These are phyloP conservation scores for Phylloscopus collybita DNA, from an alignment of 2,797 vertebrate species.

Conservation along the genomic window DNA sequence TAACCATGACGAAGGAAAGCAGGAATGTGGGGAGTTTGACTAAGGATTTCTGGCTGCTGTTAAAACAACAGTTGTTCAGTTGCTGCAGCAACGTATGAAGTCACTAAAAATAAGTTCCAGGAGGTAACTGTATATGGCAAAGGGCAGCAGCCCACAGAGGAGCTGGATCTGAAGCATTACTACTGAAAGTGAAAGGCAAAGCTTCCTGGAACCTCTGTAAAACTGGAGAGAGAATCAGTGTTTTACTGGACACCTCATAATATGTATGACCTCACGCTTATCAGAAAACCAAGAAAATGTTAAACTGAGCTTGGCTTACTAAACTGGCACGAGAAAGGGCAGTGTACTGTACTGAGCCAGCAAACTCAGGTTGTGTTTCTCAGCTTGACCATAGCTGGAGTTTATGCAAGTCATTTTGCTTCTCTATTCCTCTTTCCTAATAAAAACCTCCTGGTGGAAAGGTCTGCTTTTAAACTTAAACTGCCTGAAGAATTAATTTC, in stretches of 20 bases:
- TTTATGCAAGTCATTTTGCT: neutral
- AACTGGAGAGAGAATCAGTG: neutral
- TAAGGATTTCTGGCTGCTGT: slow-evolving; percentile 51
- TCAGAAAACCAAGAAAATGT: neutral
- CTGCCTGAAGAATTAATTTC: neutral
- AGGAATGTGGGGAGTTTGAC: slow-evolving; percentile 52
- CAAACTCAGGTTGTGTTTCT: neutral
- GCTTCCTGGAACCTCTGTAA: neutral
- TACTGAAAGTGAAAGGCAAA: slow-evolving; percentile 13
- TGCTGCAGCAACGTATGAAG: slow-evolving; percentile 69
- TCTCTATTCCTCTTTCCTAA: neutral
- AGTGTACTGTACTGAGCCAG: neutral
- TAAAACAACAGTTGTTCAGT: slow-evolving; percentile 69
- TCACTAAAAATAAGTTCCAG: slow-evolving; percentile 77
- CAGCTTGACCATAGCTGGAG: neutral
- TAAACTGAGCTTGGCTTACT: neutral
- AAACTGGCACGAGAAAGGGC: neutral
- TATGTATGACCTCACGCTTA: neutral
- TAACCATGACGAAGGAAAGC: slow-evolving; percentile 37
- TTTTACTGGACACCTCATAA: neutral
- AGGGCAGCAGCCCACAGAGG: slow-evolving; percentile 43
- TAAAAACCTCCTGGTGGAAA: neutral
- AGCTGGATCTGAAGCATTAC: neutral
- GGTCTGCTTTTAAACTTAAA: neutral
- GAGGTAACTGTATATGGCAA: slow-evolving; percentile 61